Conservation (phyloP, 2,797 vertebrate species). For the Propithecus deckenii region DNA sequence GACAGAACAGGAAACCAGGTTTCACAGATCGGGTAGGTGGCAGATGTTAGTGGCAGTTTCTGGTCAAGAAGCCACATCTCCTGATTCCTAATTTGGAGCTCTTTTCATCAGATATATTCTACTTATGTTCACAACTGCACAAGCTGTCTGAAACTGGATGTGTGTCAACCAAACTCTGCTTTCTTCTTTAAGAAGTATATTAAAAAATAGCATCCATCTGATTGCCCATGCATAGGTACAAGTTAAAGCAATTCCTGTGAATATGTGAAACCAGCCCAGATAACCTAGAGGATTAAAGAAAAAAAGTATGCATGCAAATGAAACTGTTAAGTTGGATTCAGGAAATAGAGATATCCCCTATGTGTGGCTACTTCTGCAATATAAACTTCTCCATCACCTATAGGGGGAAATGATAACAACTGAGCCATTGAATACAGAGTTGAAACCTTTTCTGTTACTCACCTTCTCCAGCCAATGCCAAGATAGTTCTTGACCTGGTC, state of each 20-base stretch:
- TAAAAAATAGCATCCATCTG: background rate
- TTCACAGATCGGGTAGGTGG: background rate
- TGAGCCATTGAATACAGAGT: background rate
- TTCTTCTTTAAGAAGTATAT: background rate
- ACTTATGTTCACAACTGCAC: background rate
- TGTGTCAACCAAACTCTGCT: background rate
- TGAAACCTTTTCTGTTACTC: constrained; percentile 46
- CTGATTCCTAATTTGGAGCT: constrained; percentile 1
- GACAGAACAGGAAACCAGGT: constrained; percentile 20
- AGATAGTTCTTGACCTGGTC: constrained; percentile 90
- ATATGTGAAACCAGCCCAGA: background rate
- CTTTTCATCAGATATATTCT: background rate
- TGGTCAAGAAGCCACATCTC: background rate
- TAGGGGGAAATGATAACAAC: background rate
- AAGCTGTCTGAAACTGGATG: background rate
- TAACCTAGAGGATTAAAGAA: background rate
- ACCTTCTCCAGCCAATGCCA: constrained; percentile 95
- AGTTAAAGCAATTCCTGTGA: background rate
- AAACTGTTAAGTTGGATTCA: background rate
- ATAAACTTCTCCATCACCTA: background rate
- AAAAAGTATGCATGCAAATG: background rate
- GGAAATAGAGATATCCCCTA: background rate
- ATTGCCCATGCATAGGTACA: background rate
- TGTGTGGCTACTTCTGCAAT: background rate
- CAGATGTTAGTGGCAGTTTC: background rate